A percentile compares a stretch with the other conserved stretches of the same genome.
phyloP scores from a whole-genome alignment of 53 echinoderm and acorn worm species.

The Stichopus horrens region DNA sequence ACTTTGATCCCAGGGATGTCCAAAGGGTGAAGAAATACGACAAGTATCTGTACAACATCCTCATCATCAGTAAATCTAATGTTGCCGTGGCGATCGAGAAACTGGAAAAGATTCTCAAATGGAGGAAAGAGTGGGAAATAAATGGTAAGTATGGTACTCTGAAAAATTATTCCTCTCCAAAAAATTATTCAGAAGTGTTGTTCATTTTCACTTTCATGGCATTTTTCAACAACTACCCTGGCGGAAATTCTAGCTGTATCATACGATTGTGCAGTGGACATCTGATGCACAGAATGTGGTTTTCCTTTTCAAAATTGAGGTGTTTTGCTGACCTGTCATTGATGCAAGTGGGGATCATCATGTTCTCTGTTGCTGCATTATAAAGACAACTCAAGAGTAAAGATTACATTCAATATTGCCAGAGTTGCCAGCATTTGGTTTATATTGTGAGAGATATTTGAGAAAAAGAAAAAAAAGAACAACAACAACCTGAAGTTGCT shows the following conservation, averaged over 20 bases:
- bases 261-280: background rate
- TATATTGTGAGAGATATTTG: too few relatives aligned
- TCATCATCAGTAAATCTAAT: conserved; percentile 71
- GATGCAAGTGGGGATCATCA: too few relatives aligned
- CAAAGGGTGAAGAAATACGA: conserved; percentile 67
- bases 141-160: conserved; percentile 67
- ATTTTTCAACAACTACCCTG: background rate
- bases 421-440: too few relatives aligned
- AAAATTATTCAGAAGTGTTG: background rate
- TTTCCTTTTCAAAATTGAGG: too few relatives aligned
- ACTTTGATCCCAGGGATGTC: conserved; percentile 77
- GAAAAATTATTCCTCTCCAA: background rate
- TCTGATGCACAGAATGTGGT: too few relatives aligned
- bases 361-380: too few relatives aligned
- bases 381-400: too few relatives aligned
- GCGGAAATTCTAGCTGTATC: too few relatives aligned
- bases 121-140: conserved; percentile 89
- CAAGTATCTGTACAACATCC: conserved; percentile 75
- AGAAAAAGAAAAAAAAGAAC: too few relatives aligned
- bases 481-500: too few relatives aligned
- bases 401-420: too few relatives aligned
- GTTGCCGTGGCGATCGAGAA: conserved; percentile 65
- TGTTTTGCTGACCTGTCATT: too few relatives aligned
- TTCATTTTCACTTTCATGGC: background rate
- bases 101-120: conserved; percentile 70